Percentiles rank a stretch among this genome's conserved stretches.
Evolutionary conservation across 2,113 vertebrate genomes (phyloP).

Genomic region (Noctilio leporinus): DNA sequence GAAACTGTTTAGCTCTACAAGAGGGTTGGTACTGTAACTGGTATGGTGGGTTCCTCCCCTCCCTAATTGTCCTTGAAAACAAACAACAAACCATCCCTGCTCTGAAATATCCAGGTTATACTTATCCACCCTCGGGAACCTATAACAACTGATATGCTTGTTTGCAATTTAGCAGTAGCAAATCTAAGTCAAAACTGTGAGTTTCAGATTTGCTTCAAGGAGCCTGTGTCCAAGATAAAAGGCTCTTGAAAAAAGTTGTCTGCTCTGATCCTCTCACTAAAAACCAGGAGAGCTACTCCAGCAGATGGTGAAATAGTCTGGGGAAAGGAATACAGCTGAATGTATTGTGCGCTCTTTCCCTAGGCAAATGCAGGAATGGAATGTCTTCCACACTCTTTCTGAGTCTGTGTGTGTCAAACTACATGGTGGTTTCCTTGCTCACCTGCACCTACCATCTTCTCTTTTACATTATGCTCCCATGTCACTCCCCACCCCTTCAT

Average conservation of each 20-base stretch:
- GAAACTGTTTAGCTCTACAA: not conserved
- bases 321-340: not conserved
- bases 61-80: not conserved
- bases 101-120: not conserved
- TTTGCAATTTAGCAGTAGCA: not conserved
- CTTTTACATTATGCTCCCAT: not conserved
- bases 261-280: not conserved
- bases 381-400: not conserved
- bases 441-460: not conserved
- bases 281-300: not conserved
- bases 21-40: not conserved
- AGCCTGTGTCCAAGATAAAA: not conserved
- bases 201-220: not conserved
- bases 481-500: not conserved
- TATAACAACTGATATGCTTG: not conserved
- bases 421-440: no score
- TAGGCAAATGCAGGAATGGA: not conserved
- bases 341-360: rapidly evolving
- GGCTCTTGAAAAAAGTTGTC: not conserved
- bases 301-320: not conserved
- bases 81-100: not conserved
- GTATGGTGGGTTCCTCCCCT: not conserved
- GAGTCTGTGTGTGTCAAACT: not conserved
- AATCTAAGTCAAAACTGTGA: not conserved
- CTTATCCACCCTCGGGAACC: not conserved